Evolutionary conservation across 2,113 vertebrate species (phyloP).

Genomic region (Tenebrosternarchus preto): DNA sequence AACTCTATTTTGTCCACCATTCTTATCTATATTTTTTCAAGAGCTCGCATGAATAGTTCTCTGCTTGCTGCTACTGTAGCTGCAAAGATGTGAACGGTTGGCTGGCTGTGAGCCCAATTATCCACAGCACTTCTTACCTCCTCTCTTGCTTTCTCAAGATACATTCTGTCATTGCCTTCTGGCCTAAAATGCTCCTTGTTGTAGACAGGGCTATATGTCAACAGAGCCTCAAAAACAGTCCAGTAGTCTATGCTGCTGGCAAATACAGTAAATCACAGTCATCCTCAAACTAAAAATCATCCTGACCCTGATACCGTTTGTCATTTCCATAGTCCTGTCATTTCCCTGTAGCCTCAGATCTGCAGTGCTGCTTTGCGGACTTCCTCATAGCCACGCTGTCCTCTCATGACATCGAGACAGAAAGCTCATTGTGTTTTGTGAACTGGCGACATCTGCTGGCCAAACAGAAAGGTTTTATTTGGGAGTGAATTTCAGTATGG

Average conservation of each 20-base stretch:
- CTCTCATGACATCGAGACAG: neutral
- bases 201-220: slow-evolving; percentile 27
- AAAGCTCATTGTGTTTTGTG: neutral
- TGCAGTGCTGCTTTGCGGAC: neutral
- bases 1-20: slow-evolving; percentile 13
- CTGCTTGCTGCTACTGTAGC: slow-evolving; percentile 15
- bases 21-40: slow-evolving; percentile 29
- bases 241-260: neutral
- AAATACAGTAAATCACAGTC: neutral
- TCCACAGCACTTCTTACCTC: neutral
- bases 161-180: slow-evolving; percentile 11
- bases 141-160: slow-evolving; percentile 10
- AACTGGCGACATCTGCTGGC: slow-evolving; percentile 3
- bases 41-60: slow-evolving; percentile 22
- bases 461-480: neutral
- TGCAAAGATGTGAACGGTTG: neutral
- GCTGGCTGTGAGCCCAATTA: slow-evolving; percentile 9
- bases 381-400: neutral
- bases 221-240: slow-evolving; percentile 31
- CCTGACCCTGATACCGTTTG: neutral
- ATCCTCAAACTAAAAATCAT: neutral
- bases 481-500: neutral
- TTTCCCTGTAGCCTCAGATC: neutral
- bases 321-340: neutral
- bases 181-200: neutral